Conservation (phyloP, 1,140 invertebrate genomes). For the Trichonephila clavata region DNA sequence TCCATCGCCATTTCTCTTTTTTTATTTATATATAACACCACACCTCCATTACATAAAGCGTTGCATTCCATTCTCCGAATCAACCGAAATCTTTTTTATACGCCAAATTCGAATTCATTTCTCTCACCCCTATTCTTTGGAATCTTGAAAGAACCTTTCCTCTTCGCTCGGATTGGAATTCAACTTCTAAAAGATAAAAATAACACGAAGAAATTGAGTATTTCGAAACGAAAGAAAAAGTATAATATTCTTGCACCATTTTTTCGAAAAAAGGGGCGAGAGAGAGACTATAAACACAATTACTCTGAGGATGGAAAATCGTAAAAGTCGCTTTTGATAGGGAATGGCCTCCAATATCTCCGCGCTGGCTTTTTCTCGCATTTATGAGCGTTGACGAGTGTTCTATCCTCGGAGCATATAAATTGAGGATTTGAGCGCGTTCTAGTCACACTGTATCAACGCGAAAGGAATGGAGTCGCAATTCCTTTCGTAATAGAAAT, state of each 20-base stretch:
- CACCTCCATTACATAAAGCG: background rate
- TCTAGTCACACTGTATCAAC: background rate
- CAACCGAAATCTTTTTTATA: background rate
- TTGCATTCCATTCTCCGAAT: no score
- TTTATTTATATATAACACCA: background rate
- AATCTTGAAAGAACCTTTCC: background rate
- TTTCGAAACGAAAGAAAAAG: no score
- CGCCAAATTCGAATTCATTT: background rate
- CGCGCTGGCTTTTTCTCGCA: background rate
- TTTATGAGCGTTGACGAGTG: background rate
- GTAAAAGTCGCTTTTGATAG: slow-evolving; percentile 15
- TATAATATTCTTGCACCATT: background rate
- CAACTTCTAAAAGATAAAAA: background rate
- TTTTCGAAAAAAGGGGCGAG: background rate
- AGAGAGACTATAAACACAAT: slow-evolving; percentile 38
- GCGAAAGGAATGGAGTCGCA: background rate
- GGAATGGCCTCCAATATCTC: background rate
- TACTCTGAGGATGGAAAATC: background rate
- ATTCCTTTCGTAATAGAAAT: background rate
- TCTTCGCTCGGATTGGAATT: background rate
- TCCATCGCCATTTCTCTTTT: no score
- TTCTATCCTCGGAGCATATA: background rate
- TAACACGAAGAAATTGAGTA: background rate
- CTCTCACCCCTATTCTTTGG: background rate
- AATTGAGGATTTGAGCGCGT: background rate